Base-by-base conservation (phyloP, 1,140 invertebrate genomes). In the Eupeodes corollae region DNA sequence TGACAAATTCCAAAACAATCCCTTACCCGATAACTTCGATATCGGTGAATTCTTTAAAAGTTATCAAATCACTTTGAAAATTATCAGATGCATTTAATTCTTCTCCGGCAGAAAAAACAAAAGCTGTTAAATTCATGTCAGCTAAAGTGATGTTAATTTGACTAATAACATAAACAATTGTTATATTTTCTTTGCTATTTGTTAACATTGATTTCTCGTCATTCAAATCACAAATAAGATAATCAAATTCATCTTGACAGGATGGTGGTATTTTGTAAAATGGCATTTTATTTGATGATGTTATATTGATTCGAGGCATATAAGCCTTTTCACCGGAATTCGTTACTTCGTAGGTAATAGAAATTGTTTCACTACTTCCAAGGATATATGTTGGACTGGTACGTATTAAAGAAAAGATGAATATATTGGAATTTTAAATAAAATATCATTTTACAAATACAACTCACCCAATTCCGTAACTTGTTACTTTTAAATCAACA, bases 301-400 rank as follows among this genome's bases (percentile, higher is more conserved):
- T 64, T 10, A 74, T 52, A 26, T 57, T 64, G 31, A 66, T 53
- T 47, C 65, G 63, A 5, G 70, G 59, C 34, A 70, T 50, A 48
- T 73, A 74, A 12, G 72, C 73, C 1, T 66, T 60, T 44, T 74
- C 72, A 3, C 63, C 70, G 0, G 49, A 42, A 46, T 74, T 74
- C 3, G 44, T 48, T 15, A 69, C 56, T 32, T 65, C 54, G 42
- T 73, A 59, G 1, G 49, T 59, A 6, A 74, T 5, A 6, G 58
- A 58, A 0, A 72, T 49, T 1, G 54, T 59, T 6, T 57, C 50
- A 21, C 48, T 54, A 10, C 69, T 72, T n/a, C 73, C 73, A 16
- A 73, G 51, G 3, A 65, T 56, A 15, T 63, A 74, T 11, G 56
- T 61, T 31, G 54, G 34, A 40, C 66, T 68, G n/a, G n/a, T n/a